Base-by-base conservation (phyloP, 2,113 vertebrate species). In the Notechis scutatus region DNA sequence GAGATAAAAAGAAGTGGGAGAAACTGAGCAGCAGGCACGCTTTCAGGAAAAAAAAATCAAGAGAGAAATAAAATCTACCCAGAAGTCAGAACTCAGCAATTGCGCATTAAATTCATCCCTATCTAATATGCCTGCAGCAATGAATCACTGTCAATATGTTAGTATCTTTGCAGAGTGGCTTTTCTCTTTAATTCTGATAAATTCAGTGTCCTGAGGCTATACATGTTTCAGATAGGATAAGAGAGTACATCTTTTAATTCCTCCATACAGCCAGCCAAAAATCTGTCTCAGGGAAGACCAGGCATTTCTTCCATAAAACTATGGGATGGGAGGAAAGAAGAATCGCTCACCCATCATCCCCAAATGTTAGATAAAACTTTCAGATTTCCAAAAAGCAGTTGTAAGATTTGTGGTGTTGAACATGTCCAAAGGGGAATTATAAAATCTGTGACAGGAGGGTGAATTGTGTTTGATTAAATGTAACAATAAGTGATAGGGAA, bases 1-100 rank as follows among this genome's bases (percentile, higher is more conserved):
- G 23, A 94, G 59, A 90, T 91, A 59, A 89, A 94, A 94, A 91
- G 57, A 61, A 93, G 64, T 21, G 93, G 86, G 21, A 93, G 8
- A 61, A 94, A 54, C 64, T 57, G 14, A 94, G 24, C 47, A 61
- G 87, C 6, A 20, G 1, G 20, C 0, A 55, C 5, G 11, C 34
- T 93, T 45, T 92, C 23, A 91, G 89, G 50, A 8, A 93, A 93
- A 50, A 85, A 34, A 61, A 81, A 26, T 92, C 54, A 24, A 52
- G 24, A 91, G 85, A 21, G 39, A 94, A 93, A 21, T 64, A 10
- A 93, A 86, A 94, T 86, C 52, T 89, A 45, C 39, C 57, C 54
- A 52, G 45, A n/a, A 93, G 47, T 21, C 42, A 87, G 29, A 91
- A 91, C 34, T 26, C 85, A 5, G n/a, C 26, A 15, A 81, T 92